A percentile compares a stretch with the other conserved stretches of the same genome.
These are phyloP conservation scores for Trichomycterus rosablanca DNA, from an alignment of 2,113 vertebrate genomes.

Conservation along the genomic window DNA sequence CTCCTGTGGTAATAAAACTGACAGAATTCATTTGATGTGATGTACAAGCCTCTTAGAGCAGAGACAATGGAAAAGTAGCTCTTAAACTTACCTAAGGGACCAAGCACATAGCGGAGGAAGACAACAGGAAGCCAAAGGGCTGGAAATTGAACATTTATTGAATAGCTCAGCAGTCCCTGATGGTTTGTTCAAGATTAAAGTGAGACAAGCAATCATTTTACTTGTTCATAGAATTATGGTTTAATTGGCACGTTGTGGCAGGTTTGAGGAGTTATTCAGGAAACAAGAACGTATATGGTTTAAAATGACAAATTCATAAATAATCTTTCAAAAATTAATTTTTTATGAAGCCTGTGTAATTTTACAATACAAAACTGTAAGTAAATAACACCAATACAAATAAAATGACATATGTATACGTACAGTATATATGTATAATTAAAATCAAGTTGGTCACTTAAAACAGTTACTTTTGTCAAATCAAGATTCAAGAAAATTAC, in stretches of 20 bases:
- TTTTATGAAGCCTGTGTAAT: too few species aligned
- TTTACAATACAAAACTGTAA: background rate
- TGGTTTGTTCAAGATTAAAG: conserved; percentile 55
- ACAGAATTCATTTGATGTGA: conserved; percentile 76
- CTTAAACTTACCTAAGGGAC: conserved; percentile 77
- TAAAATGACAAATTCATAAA: too few species aligned
- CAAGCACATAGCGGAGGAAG: conserved; percentile 48
- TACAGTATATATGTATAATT: too few species aligned
- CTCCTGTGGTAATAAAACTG: conserved; percentile 75
- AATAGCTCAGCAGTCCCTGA: conserved; percentile 58
- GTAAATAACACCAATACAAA: background rate
- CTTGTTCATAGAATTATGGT: conserved; percentile 28
- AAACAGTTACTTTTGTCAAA: too few species aligned
- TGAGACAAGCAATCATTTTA: conserved; percentile 42
- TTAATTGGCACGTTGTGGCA: conserved; percentile 35
- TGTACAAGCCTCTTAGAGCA: conserved; percentile 75
- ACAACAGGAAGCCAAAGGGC: conserved; percentile 30
- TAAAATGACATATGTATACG: too few species aligned
- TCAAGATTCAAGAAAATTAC: too few species aligned
- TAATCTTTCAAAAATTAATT: too few species aligned
- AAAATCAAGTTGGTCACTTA: too few species aligned
- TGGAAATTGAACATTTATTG: conserved; percentile 70
- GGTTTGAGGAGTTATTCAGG: too few species aligned
- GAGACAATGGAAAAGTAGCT: conserved; percentile 76
- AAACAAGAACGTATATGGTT: too few species aligned